Percentiles rank a stretch among this genome's conserved stretches.
These are phyloP conservation scores for Xestia sexstrigata DNA, from an alignment of 2,888 invertebrate genomes.

Conservation along the genomic window DNA sequence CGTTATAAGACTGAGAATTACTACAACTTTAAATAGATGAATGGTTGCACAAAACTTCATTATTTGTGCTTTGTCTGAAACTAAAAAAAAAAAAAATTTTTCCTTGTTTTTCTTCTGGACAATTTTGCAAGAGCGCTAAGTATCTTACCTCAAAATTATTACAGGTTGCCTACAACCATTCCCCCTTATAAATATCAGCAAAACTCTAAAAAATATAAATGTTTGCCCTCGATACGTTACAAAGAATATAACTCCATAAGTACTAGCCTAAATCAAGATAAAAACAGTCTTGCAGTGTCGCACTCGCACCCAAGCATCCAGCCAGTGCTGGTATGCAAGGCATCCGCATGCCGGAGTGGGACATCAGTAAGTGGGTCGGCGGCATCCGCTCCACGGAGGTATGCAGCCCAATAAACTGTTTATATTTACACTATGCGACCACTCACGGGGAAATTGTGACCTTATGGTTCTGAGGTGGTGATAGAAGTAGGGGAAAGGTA, in stretches of 20 bases:
- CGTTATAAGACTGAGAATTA: background rate
- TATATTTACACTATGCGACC: conserved; percentile 69
- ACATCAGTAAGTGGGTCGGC: conserved; percentile 73
- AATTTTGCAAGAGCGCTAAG: background rate
- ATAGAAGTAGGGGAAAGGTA: background rate
- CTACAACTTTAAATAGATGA: no score
- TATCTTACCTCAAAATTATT: background rate
- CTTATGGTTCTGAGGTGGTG: conserved; percentile 22
- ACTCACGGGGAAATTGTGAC: conserved; percentile 37
- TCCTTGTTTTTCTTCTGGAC: background rate
- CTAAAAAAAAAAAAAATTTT: background rate
- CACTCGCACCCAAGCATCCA: conserved; percentile 24
- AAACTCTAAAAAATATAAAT: background rate
- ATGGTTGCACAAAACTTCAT: background rate
- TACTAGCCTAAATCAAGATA: background rate
- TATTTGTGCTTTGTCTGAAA: background rate
- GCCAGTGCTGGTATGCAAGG: conserved; percentile 57
- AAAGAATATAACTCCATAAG: background rate
- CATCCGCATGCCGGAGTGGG: conserved; percentile 56
- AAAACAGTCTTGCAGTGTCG: conserved; percentile 15
- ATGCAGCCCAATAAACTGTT: conserved; percentile 71
- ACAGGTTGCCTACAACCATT: background rate
- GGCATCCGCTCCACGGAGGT: conserved; percentile 64
- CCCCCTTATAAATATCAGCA: background rate
- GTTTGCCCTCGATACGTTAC: background rate